phyloP scores from a whole-genome alignment of 2,797 vertebrate genomes.

The Eidolon dupreanum region DNA sequence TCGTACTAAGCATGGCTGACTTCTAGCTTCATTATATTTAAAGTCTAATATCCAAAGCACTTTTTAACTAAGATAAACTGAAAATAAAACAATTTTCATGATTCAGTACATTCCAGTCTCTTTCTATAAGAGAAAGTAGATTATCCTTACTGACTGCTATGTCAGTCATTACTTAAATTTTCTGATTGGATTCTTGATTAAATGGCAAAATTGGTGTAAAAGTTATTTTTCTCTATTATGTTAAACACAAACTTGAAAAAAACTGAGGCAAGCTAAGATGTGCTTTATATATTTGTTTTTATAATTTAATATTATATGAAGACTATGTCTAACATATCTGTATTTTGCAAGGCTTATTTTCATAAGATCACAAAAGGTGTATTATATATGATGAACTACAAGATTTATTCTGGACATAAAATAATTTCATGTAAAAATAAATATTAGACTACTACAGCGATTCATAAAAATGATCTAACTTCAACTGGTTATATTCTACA shows the following conservation, averaged over 20 bases:
- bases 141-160: not conserved
- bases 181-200: not conserved
- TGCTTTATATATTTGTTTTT: not conserved
- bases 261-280: not conserved
- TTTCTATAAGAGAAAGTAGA: not conserved
- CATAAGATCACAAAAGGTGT: not conserved
- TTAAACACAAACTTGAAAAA: not conserved
- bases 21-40: not conserved
- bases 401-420: not conserved
- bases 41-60: not conserved
- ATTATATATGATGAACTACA: not conserved
- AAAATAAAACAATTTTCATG: not conserved
- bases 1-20: not conserved
- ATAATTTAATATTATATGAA: not conserved
- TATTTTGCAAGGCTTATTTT: not conserved
- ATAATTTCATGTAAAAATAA: not conserved
- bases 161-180: not conserved
- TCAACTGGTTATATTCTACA: not conserved
- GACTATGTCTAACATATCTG: not conserved
- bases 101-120: not conserved
- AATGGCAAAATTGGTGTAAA: not conserved
- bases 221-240: not conserved
- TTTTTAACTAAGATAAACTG: not conserved
- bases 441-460: not conserved
- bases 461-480: not conserved